Evolutionary conservation across 2,888 invertebrate genomes (phyloP), one percentile per base, ranked within the genome.

Genomic region (Callosobruchus maculatus): DNA sequence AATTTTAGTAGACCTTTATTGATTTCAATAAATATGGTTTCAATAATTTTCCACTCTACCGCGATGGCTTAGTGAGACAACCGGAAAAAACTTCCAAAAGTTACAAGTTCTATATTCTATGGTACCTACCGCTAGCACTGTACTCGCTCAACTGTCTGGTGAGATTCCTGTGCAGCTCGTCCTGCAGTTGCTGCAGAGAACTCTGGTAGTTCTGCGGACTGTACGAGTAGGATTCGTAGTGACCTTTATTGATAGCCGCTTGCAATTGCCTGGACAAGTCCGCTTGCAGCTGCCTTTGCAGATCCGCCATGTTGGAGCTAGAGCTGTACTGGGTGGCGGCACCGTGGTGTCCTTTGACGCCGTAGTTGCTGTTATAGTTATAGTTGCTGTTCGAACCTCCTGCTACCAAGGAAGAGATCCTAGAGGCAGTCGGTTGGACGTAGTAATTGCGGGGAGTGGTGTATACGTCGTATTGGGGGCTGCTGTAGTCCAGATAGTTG

Each of bases 111-210:
- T 49, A 49, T 18, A 49, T 49, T 49, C 49, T 49, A 49, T 26
- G 26, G 13, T 49, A 49, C 49, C 1, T 49, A 20, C 26, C 70
- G 20, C 73, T 73, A 7, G 75, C 73, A 67, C 76, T 81, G 72
- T 81, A 80, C 30, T 81, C 80, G 71, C 85, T 81, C 3, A 86
- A 73, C 71, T 85, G 83, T 73, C 82, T 78, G 0, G 86, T 86
- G 9, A 86, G 77, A 75, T 87, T 87, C 31, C 83, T 79, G 73
- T 84, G 84, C 18, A 87, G 74, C 73, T 87, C 85, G 20, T 85
- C 82, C n/a, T 81, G 79, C 0, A 87, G 78, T 73, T 84, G 80
- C 74, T 83, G 82, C 30, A 83, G 76, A 13, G 81, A 77, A n/a
- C 74, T 70, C 74, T 83, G 82, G 73, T 83, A 82, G 4, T 75